A percentile compares a stretch with the other conserved stretches of the same genome.
Evolutionary conservation across 2,113 vertebrate species (phyloP).

Genomic region (Chascanopsetta lugubris): DNA sequence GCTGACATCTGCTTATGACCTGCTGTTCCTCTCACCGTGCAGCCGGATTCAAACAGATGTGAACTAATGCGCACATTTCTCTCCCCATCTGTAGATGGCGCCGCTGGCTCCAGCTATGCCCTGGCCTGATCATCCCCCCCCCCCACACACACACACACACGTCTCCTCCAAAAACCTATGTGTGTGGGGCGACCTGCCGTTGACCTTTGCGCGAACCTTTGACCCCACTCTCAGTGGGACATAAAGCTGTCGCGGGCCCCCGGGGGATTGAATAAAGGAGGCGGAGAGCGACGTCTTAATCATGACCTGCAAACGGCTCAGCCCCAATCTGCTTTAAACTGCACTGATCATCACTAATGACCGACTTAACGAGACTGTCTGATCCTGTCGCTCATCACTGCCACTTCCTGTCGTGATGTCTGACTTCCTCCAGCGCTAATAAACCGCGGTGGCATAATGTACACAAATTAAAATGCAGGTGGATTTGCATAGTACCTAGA

Average conservation of each 20-base stretch:
- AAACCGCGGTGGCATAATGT: background rate
- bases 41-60: constrained; percentile 40
- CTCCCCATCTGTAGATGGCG: constrained; percentile 24
- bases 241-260: constrained; percentile 48
- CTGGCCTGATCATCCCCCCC: constrained; percentile 8
- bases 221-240: constrained; percentile 11
- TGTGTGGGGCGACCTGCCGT: background rate
- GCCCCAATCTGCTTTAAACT: constrained; percentile 16
- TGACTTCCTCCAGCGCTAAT: background rate
- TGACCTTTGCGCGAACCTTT: constrained; percentile 29
- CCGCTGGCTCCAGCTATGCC: constrained; percentile 27
- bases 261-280: constrained; percentile 11
- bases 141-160: background rate
- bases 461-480: background rate
- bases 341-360: constrained; percentile 22
- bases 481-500: background rate
- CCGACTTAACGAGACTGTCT: constrained; percentile 20
- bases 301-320: constrained; percentile 21
- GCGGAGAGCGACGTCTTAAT: constrained; percentile 37
- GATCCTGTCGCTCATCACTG: constrained; percentile 5
- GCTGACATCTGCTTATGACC: constrained; percentile 34
- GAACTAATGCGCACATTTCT: constrained; percentile 23
- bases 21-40: constrained; percentile 45
- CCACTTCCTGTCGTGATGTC: constrained; percentile 7
- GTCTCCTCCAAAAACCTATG: constrained; percentile 13